These are phyloP conservation scores for Blennius ocellaris DNA, from an alignment of 2,113 vertebrate genomes.

Conservation along the genomic window DNA sequence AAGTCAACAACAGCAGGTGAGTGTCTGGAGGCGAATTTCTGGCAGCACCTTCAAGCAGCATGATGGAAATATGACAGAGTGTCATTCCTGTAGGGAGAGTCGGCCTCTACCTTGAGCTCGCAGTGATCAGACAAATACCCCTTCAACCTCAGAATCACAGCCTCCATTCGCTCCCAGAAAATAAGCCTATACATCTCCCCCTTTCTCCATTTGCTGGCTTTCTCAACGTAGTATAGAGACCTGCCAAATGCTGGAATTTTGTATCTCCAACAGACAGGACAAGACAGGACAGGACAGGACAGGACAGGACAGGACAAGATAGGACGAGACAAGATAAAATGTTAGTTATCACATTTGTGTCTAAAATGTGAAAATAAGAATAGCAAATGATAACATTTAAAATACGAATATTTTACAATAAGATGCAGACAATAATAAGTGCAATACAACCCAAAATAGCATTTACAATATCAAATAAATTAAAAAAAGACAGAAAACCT, in stretches of 20 bases:
- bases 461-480: no score
- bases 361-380: no score
- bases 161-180: conserved; percentile 48
- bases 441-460: no score
- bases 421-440: no score
- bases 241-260: conserved; percentile 19
- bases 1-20: conserved; percentile 63
- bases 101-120: conserved; percentile 19
- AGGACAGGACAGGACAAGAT: no score
- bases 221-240: conserved; percentile 24
- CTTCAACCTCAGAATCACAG: conserved; percentile 32
- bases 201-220: conserved; percentile 19
- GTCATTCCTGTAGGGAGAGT: conserved; percentile 30
- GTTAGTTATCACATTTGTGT: no score
- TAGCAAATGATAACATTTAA: no score
- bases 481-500: no score
- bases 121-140: conserved; percentile 51
- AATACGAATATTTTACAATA: no score
- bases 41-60: conserved; percentile 58
- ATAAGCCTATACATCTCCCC: conserved; percentile 30
- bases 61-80: conserved; percentile 44
- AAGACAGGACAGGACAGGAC: no score
- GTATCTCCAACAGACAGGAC: conserved; percentile 10
- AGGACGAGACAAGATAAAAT: no score
- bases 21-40: conserved; percentile 55